phyloP scores from a whole-genome alignment of 2,888 invertebrate genomes.

The Idaea biselata region DNA sequence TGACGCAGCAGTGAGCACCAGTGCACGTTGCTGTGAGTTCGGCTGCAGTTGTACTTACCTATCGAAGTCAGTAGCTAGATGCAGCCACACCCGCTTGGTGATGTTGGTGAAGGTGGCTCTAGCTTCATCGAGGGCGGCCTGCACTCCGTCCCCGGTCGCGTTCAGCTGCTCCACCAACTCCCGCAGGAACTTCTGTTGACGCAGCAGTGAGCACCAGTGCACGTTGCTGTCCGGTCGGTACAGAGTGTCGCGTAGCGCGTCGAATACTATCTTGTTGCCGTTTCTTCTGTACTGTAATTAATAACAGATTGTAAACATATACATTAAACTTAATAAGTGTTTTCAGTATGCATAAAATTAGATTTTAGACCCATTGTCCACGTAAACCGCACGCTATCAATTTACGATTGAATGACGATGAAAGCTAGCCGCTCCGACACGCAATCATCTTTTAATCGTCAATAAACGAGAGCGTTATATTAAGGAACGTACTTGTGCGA shows the following conservation, averaged over 20 bases:
- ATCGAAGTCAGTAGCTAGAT: constrained; percentile 86
- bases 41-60: constrained; percentile 34
- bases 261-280: constrained; percentile 84
- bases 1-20: too few relatives aligned
- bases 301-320: neutral
- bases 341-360: too few relatives aligned
- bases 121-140: constrained; percentile 71
- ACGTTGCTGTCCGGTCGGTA: constrained; percentile 84
- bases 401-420: too few relatives aligned
- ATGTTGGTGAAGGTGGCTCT: constrained; percentile 81
- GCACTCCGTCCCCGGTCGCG: constrained; percentile 69
- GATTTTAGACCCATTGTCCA: too few relatives aligned
- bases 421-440: too few relatives aligned
- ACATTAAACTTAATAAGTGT: too few relatives aligned
- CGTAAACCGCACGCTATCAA: too few relatives aligned
- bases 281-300: constrained; percentile 65
- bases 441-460: too few relatives aligned
- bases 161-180: constrained; percentile 82
- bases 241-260: constrained; percentile 58
- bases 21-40: too few relatives aligned
- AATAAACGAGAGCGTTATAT: too few relatives aligned
- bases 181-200: constrained; percentile 89
- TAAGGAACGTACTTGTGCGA: constrained; percentile 79
- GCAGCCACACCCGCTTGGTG: constrained; percentile 82
- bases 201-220: constrained; percentile 84